These are phyloP conservation scores for Stegodyphus dumicola DNA, from an alignment of 1,140 invertebrate genomes.

Conservation along the genomic window DNA sequence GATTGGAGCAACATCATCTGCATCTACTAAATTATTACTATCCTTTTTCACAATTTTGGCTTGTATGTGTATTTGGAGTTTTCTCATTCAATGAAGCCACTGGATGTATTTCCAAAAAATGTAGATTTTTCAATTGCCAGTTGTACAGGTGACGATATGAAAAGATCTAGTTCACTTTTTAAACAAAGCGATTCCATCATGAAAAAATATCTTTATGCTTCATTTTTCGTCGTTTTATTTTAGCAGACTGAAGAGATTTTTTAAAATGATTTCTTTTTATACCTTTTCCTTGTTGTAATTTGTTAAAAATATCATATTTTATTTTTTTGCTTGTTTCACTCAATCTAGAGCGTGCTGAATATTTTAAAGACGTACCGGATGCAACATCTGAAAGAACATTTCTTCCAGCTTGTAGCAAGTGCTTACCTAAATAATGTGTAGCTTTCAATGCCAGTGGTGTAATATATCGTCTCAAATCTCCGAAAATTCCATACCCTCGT, in stretches of 20 bases:
- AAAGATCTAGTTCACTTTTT: too few relatives aligned
- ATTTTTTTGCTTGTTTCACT: conserved; percentile 1
- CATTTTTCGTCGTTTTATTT: too few relatives aligned
- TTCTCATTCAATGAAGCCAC: too few relatives aligned
- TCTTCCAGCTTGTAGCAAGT: not conserved
- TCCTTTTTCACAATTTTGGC: too few relatives aligned
- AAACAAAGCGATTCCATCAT: too few relatives aligned
- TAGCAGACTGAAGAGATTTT: not conserved
- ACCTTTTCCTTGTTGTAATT: conserved; percentile 23
- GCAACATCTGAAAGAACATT: conserved; percentile 12
- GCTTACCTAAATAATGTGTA: conserved; percentile 1
- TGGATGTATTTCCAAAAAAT: not conserved
- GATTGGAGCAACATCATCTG: too few relatives aligned
- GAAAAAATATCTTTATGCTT: too few relatives aligned
- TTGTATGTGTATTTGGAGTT: too few relatives aligned
- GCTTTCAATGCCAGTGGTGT: conserved; percentile 1
- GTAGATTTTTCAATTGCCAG: too few relatives aligned
- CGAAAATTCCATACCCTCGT: conserved; percentile 32
- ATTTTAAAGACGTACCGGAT: conserved; percentile 6
- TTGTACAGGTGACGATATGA: too few relatives aligned
- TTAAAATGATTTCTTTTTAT: conserved; percentile 36
- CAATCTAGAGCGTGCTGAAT: conserved; percentile 7
- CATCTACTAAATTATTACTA: too few relatives aligned
- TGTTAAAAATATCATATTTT: conserved; percentile 14
- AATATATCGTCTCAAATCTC: not conserved